Base-by-base conservation (phyloP, 2,888 invertebrate genomes). In the Amphipyra tragopoginis region DNA sequence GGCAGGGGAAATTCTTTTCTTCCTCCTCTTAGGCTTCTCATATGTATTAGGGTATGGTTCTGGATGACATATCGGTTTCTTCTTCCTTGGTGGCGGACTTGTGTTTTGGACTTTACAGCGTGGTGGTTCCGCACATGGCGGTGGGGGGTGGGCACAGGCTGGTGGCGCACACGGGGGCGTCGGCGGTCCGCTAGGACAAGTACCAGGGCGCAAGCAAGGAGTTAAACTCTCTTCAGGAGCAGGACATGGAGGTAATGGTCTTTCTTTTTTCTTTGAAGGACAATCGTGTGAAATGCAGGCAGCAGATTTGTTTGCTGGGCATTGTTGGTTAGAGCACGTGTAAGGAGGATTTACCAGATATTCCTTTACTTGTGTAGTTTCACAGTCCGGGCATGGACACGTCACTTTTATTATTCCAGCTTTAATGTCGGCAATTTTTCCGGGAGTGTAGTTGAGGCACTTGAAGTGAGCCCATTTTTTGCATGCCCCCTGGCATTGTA, bases 401-500 rank as follows among this genome's bases (percentile, higher is more conserved):
- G 73, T 81, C 0, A 90, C 69, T 69, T 77, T 82, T n/a, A 90
- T 79, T 2, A 82, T 15, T 0, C 90, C 90, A 2, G 81, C 77
- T 68, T 87, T 88, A 34, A 91, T 85, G 33, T 91, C 87, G 3
- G 82, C 65, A 15, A 91, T 87, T 72, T 86, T 89, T 0, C 86
- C 87, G 1, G 87, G 87, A 0, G 85, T 86, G 36, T 82, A 90
- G 40, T 86, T 80, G 0, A 91, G 60, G 58, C 91, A 91, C 42
- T 79, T 78, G 72, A 42, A 91, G 68, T 91, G 91, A 0, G 82
- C 84, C 91, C 91, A 91, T 75, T 83, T 88, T 39, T 80, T 80
- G 55, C 91, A 91, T 21, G 85, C 87, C 0, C 91, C 91, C 61
- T 86, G 78, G 65, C 91, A 91, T 64, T 86, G 89, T n/a, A 90